A percentile compares a stretch with the other conserved stretches of the same genome.
Evolutionary conservation across 2,797 vertebrate genomes (phyloP).

Genomic region (Sebastes hubbsi): DNA sequence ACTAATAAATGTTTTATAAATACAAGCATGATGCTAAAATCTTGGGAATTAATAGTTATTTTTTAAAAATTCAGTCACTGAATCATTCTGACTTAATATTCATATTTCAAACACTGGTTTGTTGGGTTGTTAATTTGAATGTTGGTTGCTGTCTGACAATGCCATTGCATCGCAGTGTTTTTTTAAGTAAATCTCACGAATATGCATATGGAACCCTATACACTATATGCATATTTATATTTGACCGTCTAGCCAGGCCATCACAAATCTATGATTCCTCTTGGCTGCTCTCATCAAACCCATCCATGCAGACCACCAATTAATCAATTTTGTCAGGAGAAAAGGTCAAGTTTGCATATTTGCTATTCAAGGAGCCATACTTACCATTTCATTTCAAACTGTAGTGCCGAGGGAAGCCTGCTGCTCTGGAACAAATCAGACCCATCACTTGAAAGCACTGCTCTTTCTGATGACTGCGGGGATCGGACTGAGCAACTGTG

Average conservation of each 20-base stretch:
- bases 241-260: neutral
- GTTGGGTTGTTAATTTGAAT: neutral
- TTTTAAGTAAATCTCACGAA: too few species aligned
- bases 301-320: conserved; percentile 53
- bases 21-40: neutral
- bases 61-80: neutral
- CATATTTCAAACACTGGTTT: neutral
- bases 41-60: neutral
- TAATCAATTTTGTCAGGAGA: conserved; percentile 64
- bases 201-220: too few species aligned
- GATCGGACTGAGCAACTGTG: conserved; percentile 12
- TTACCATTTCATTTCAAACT: conserved; percentile 24
- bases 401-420: neutral
- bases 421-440: conserved; percentile 58
- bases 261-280: conserved; percentile 50
- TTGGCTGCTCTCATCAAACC: conserved; percentile 39
- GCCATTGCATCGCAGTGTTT: too few species aligned
- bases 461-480: conserved; percentile 20
- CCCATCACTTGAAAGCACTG: conserved; percentile 13
- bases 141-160: neutral
- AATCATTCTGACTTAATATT: neutral
- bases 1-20: neutral
- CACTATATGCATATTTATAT: conserved; percentile 7
- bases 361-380: conserved; percentile 12
- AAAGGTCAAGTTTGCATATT: conserved; percentile 77